Percentiles rank a stretch among this genome's conserved stretches.
These are phyloP conservation scores for Lottia scabra DNA, from an alignment of 2,888 invertebrate species.

Conservation along the genomic window DNA sequence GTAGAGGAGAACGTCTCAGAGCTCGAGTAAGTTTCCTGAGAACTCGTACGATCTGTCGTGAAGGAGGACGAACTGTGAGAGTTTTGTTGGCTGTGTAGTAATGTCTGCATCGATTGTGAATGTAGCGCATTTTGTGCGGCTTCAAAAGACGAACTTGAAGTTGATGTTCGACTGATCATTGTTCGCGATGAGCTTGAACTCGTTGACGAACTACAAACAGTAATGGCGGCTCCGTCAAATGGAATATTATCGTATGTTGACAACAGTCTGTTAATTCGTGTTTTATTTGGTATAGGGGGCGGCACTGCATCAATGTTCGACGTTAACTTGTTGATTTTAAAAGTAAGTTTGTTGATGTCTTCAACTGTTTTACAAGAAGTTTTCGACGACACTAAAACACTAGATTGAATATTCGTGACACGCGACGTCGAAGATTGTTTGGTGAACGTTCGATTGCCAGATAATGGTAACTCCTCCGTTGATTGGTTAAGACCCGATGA, in stretches of 20 bases:
- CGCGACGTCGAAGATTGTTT: not conserved
- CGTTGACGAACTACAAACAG: slow-evolving; percentile 28
- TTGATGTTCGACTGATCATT: slow-evolving; percentile 37
- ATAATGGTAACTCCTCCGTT: slow-evolving; percentile 52
- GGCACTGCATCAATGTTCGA: slow-evolving; percentile 68
- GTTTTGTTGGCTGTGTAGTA: slow-evolving; percentile 14
- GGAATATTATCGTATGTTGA: slow-evolving; percentile 81
- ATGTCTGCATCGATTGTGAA: slow-evolving; percentile 4
- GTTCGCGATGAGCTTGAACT: slow-evolving; percentile 40
- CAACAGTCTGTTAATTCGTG: slow-evolving; percentile 74
- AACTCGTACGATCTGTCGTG: slow-evolving; percentile 49
- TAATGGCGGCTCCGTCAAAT: slow-evolving; percentile 29
- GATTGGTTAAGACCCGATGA: slow-evolving; percentile 91
- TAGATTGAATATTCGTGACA: not conserved
- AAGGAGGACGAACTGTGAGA: slow-evolving; percentile 29
- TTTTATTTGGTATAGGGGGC: slow-evolving; percentile 76
- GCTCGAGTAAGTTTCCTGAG: slow-evolving; percentile 60
- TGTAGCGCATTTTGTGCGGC: slow-evolving; percentile 9
- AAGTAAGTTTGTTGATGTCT: slow-evolving; percentile 58
- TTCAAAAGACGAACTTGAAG: slow-evolving; percentile 36
- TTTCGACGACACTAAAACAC: not conserved
- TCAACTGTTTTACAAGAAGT: slow-evolving; percentile 42
- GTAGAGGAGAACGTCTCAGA: slow-evolving; percentile 60
- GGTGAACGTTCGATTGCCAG: not conserved
- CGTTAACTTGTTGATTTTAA: slow-evolving; percentile 55